Conservation (phyloP, 2,888 invertebrate species). For the Harpalus rufipes region DNA sequence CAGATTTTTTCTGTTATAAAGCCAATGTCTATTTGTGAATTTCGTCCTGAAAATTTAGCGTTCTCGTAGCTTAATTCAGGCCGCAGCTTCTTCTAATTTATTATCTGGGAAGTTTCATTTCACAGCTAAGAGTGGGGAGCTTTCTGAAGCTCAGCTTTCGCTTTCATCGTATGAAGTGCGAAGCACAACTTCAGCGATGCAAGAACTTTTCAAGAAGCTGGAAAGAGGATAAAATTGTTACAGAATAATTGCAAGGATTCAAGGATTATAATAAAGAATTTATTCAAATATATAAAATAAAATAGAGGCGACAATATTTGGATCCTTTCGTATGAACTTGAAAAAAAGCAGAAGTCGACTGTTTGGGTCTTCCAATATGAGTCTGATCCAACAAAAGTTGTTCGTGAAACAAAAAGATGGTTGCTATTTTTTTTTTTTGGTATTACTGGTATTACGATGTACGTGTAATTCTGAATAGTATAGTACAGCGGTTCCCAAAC, state of each 20-base stretch:
- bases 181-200: background rate
- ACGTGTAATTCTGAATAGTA: too few relatives aligned
- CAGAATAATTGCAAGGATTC: background rate
- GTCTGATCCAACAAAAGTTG: too few relatives aligned
- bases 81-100: slow-evolving; percentile 19
- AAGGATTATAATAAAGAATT: background rate
- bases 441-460: too few relatives aligned
- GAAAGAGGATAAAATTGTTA: background rate
- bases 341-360: too few relatives aligned
- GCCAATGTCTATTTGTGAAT: background rate
- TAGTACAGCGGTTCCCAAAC: too few relatives aligned
- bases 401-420: too few relatives aligned
- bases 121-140: background rate
- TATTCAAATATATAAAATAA: background rate
- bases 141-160: background rate
- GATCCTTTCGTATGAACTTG: too few relatives aligned
- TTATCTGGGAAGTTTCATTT: slow-evolving; percentile 39
- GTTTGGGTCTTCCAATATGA: too few relatives aligned
- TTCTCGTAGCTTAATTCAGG: background rate
- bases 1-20: background rate
- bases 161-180: background rate
- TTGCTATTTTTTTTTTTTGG: too few relatives aligned
- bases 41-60: background rate
- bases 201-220: background rate
- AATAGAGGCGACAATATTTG: too few relatives aligned